These are phyloP conservation scores for Rhodophaea formosa DNA, from an alignment of 2,888 invertebrate genomes.

Conservation along the genomic window DNA sequence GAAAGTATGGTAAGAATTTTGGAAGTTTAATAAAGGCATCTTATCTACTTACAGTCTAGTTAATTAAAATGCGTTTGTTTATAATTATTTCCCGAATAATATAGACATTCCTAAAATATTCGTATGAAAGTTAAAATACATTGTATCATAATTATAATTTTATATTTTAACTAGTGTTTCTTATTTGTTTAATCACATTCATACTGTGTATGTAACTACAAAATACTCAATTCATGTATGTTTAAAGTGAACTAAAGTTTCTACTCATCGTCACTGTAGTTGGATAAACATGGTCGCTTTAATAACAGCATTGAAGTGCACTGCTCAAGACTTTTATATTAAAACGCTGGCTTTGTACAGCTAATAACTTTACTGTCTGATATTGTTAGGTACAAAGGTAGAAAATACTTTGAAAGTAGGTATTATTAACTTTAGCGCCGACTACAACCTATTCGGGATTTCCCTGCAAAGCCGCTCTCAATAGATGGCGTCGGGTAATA, in stretches of 20 bases:
- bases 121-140: too few species aligned
- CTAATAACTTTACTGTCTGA: slow-evolving; percentile 31
- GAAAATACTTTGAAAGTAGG: slow-evolving; percentile 56
- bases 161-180: too few species aligned
- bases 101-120: too few species aligned
- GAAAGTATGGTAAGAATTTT: slow-evolving; percentile 42
- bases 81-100: background rate
- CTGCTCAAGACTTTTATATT: slow-evolving; percentile 12
- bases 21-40: slow-evolving; percentile 27
- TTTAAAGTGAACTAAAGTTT: too few species aligned
- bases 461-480: slow-evolving; percentile 77
- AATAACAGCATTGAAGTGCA: slow-evolving; percentile 9
- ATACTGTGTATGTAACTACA: too few species aligned
- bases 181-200: too few species aligned
- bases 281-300: slow-evolving; percentile 2
- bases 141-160: too few species aligned
- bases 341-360: slow-evolving; percentile 22
- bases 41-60: background rate
- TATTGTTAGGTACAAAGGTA: slow-evolving; percentile 47
- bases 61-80: background rate
- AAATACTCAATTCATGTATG: too few species aligned
- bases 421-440: slow-evolving; percentile 63
- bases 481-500: slow-evolving; percentile 77
- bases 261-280: too few species aligned
- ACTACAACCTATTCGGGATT: slow-evolving; percentile 76